Conservation (phyloP, 2,797 vertebrate species). For the Pteronotus mesoamericanus region DNA sequence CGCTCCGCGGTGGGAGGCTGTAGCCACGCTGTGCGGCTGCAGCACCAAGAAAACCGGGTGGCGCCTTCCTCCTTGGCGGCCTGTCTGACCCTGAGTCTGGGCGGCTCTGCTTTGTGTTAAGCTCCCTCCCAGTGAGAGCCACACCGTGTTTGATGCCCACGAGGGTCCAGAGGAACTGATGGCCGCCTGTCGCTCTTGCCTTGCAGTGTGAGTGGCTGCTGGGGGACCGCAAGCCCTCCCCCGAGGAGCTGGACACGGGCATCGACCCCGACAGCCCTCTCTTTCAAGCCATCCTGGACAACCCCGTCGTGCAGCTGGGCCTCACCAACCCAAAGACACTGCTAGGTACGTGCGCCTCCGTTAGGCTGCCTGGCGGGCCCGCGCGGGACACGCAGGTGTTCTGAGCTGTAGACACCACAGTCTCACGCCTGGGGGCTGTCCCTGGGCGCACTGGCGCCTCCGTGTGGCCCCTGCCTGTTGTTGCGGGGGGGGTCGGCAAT, state of each 20-base stretch:
- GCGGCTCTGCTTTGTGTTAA: not conserved
- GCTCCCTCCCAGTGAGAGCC: not conserved
- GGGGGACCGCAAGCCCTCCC: constrained; percentile 96
- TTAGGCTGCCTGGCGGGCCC: accelerated
- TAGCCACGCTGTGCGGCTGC: accelerated
- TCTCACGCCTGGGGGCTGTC: not conserved
- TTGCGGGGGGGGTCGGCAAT: not conserved
- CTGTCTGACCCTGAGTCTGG: not conserved
- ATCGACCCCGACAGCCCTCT: constrained; percentile 96
- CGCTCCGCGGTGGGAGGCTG: accelerated
- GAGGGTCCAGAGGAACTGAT: not conserved
- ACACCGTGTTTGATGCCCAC: accelerated
- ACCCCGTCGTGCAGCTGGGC: constrained; percentile 97
- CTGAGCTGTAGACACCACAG: accelerated
- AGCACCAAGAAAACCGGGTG: not conserved
- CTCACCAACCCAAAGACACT: constrained; percentile 98
- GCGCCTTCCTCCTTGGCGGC: accelerated
- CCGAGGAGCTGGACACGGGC: constrained; percentile 97
- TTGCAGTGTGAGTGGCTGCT: constrained; percentile 97
- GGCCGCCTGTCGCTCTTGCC: not conserved
- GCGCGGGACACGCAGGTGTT: accelerated
- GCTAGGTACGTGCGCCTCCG: constrained; percentile 85
- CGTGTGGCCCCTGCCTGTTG: not conserved
- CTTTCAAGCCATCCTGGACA: constrained; percentile 98
- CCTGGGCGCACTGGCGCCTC: not conserved